Conservation (phyloP, 2,113 vertebrate genomes). For the Atlantisia rogersi region DNA sequence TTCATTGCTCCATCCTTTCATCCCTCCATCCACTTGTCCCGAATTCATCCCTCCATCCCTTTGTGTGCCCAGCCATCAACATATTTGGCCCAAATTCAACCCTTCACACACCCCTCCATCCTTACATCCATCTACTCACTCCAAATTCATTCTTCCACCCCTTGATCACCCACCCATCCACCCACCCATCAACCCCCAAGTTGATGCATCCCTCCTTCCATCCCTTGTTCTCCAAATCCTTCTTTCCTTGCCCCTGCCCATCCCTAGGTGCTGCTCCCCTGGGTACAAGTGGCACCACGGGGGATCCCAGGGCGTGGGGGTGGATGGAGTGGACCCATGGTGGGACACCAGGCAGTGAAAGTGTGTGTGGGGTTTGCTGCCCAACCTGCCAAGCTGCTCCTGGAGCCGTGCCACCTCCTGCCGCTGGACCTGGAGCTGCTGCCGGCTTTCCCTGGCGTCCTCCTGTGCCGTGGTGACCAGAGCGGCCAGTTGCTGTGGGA, state of each 20-base stretch:
- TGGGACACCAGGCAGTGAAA: neutral
- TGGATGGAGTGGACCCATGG: too few species aligned
- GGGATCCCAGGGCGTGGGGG: neutral
- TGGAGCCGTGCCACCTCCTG: constrained; percentile 31
- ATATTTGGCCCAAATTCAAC: neutral
- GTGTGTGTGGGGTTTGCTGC: fast-evolving
- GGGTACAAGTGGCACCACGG: neutral
- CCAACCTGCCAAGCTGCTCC: constrained; percentile 72
- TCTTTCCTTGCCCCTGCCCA: neutral
- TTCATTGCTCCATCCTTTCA: neutral
- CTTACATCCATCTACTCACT: neutral
- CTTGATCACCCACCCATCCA: neutral
- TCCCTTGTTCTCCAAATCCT: neutral
- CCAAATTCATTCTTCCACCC: neutral
- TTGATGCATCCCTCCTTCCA: neutral
- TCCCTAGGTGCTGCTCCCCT: neutral
- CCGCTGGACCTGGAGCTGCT: constrained; percentile 38
- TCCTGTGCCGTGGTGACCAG: neutral
- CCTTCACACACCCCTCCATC: neutral
- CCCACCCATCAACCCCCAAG: neutral
- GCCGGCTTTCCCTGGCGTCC: constrained; percentile 18
- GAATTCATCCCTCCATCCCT: neutral
- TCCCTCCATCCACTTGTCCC: neutral
- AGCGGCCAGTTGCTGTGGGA: constrained; percentile 33
- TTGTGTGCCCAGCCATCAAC: neutral